A percentile compares a stretch with the other conserved stretches of the same genome.
phyloP scores from a whole-genome alignment of 2,797 vertebrate species.

The Rhinophrynus dorsalis region DNA sequence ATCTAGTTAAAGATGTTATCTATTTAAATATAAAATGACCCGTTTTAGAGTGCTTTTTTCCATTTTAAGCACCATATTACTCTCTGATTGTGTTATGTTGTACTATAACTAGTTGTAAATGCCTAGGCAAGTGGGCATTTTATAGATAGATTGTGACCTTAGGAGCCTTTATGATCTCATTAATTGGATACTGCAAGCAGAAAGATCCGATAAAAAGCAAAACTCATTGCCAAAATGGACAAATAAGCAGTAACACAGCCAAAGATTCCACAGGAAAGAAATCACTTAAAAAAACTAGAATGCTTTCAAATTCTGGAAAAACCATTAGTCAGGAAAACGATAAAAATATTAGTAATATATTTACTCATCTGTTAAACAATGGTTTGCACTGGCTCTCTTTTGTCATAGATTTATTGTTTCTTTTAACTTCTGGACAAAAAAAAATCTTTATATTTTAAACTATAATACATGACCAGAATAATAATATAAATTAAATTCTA shows the following conservation, averaged over 20 bases:
- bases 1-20: too few species aligned
- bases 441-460: too few species aligned
- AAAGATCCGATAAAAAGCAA: slow-evolving; percentile 35
- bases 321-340: slow-evolving; percentile 55
- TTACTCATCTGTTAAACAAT: slow-evolving; percentile 8
- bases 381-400: neutral
- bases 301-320: slow-evolving; percentile 52
- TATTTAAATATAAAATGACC: too few species aligned
- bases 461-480: too few species aligned
- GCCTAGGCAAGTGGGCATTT: slow-evolving; percentile 27
- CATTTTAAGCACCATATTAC: too few species aligned
- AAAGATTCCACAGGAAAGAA: slow-evolving; percentile 52
- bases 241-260: slow-evolving; percentile 49
- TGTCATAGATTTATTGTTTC: too few species aligned
- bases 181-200: neutral
- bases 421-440: too few species aligned
- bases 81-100: slow-evolving; percentile 3
- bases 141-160: slow-evolving; percentile 53
- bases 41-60: too few species aligned
- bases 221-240: slow-evolving; percentile 51
- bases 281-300: slow-evolving; percentile 47
- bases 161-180: slow-evolving; percentile 50
- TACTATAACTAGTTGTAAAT: slow-evolving; percentile 17
- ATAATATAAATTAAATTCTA: too few species aligned
- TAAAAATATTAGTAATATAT: slow-evolving; percentile 27